Evolutionary conservation across 2,888 invertebrate genomes (phyloP), one percentile per base, ranked within the genome.

Genomic region (Ophion ventricosus): DNA sequence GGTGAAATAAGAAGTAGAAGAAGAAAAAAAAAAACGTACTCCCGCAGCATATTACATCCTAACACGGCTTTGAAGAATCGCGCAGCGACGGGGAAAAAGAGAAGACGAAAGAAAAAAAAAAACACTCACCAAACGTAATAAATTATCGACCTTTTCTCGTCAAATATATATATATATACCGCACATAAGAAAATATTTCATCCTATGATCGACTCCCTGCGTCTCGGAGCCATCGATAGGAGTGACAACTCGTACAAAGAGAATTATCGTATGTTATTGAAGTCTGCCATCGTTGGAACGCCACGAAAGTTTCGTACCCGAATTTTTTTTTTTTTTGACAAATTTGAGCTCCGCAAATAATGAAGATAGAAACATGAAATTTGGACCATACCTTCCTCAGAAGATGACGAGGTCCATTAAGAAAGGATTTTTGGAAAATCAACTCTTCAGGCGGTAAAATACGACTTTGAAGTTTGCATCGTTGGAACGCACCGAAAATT

Each of bases 21-120:
- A n/a, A 20, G 43, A 61, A 43, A 49, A 74, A 49, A 67, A 43
- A 49, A 49, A 57, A 14, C 40, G 49, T 49, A 17, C 17, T 49
- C 49, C 14, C 49, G 35, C 35, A 35, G 35, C 35, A 35, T 35
- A 35, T 35, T 35, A 35, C 35, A 8, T 8, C 35, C 35, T 2
- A 49, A 49, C 49, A 4, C 49, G 49, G 14, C 49, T 17, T 49
- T 17, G 49, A 14, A 49, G 14, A 49, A 49, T 49, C 49, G 49
- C 2, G 49, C 49, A 2, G 14, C 49, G 49, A 49, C 17, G 49
- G 14, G 49, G 17, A 49, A 49, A 49, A 49, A 35, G 35, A 3
- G 35, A n/a, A n/a, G n/a, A 40, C 40, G 57, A 57, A 57, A 61
- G 14, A 26, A 61, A 25, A 26, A 61, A 49, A 49, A 49, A 49